Base-by-base conservation (phyloP, 1,140 invertebrate species). In the Helicorthomorpha holstii region DNA sequence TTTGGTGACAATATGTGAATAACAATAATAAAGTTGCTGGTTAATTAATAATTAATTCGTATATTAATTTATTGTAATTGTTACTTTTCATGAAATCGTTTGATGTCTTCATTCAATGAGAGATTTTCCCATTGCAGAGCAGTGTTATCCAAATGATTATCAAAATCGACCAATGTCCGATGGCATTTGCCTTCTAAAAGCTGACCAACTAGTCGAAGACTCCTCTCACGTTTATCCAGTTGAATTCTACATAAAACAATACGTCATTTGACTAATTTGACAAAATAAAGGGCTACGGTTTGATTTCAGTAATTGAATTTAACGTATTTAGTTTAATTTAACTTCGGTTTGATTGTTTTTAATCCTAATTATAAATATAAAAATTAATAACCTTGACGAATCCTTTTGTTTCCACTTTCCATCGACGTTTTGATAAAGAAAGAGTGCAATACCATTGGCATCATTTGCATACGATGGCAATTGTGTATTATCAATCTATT, bases 61-160 rank as follows among this genome's bases (percentile, higher is more conserved):
- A n/a, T n/a, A n/a, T n/a, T n/a, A n/a, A n/a, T n/a, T n/a, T n/a
- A n/a, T n/a, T n/a, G n/a, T n/a, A n/a, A n/a, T n/a, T n/a, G n/a
- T n/a, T n/a, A n/a, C n/a, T n/a, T n/a, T n/a, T n/a, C n/a, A n/a
- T n/a, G n/a, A 46, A 7, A 25, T 46, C 25, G 7, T 7, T 7
- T 25, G 12, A 46, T 46, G 7, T 7, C 19, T 25, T 47, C 51
- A 42, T 81, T 80, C 26, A 87, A 66, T 34, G 73, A 67, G 19
- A 67, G 61, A 68, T 93, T 94, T 55, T 74, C 77, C 86, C 85
- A 92, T 65, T 90, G 83, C 46, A 79, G 69, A 21, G 76, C 69
- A 16, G 85, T 74, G 63, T 92, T 79, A 67, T 93, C 87, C 50
- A 92, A 68, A 69, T 92, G 86, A 68, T 90, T 89, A 66, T 94